These are phyloP conservation scores for Glossosoma conforme DNA, from an alignment of 1,140 invertebrate genomes.

Conservation along the genomic window DNA sequence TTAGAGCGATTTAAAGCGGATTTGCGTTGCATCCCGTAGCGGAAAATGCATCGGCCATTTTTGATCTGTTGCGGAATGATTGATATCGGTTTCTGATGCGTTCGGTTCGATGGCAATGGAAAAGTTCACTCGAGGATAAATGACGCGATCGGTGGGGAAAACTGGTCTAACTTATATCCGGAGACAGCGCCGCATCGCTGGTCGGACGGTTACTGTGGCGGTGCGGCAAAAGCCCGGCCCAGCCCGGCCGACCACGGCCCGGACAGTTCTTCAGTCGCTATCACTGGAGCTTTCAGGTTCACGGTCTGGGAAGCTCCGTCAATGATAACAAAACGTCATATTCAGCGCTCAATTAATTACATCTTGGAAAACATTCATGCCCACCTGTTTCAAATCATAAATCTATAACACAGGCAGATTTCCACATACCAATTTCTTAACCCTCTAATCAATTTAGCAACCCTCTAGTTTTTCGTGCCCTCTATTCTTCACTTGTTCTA, in stretches of 20 bases:
- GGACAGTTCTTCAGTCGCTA: background rate
- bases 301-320: too few species aligned
- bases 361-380: too few species aligned
- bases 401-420: too few species aligned
- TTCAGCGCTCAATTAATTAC: too few species aligned
- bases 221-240: constrained; percentile 31
- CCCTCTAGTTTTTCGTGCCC: too few species aligned
- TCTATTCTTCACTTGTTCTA: too few species aligned
- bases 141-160: constrained; percentile 4
- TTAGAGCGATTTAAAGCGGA: background rate
- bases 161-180: constrained; percentile 47
- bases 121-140: constrained; percentile 5
- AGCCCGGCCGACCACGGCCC: constrained; percentile 30
- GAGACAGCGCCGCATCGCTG: constrained; percentile 54
- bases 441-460: too few species aligned
- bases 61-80: constrained; percentile 20
- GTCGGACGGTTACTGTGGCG: constrained; percentile 49
- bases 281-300: background rate
- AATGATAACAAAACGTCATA: too few species aligned
- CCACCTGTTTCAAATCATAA: too few species aligned
- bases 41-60: constrained; percentile 15
- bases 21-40: background rate
- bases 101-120: constrained; percentile 10
- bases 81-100: constrained; percentile 7
- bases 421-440: too few species aligned